Evolutionary conservation across 1,140 invertebrate genomes (phyloP), one percentile per base, ranked within the genome.

Genomic region (Lordiphosa mommai): DNA sequence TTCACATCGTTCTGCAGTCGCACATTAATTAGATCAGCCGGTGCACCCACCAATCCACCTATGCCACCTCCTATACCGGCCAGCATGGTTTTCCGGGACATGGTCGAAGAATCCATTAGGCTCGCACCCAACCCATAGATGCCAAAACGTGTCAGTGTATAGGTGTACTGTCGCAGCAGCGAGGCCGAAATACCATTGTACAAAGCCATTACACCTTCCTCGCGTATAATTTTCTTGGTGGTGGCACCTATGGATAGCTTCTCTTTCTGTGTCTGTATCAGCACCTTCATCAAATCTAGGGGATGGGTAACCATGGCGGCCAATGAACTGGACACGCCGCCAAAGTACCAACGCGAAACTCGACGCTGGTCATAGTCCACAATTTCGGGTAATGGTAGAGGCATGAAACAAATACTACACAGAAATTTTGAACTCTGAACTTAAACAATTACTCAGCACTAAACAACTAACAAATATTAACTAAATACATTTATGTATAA

Each of bases 301-400:
- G 98, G 98, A 93, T 99, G 98, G 3, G 98, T 99, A 66, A 94
- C 93, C 89, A 96, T 96, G 8, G 97, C 97, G n/a, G 98, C 98
- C 68, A 94, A 94, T 36, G 97, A 71, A 4, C 71, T 76, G 12
- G 77, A 61, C 12, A 82, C 95, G 6, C 98, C 98, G 17, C 97
- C 97, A 88, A 99, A 99, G 89, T 98, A 99, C 97, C 97, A 99
- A 80, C 92, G 72, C 0, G 66, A 27, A 12, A 68, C 14, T 2
- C 71, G 67, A 1, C 30, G 20, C 10, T 76, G 20, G 20, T 68
- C 49, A 12, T 70, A 70, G 17, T 44, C 20, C 46, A 55, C 29
- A 6, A 58, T 13, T 8, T 3, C 8, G n/a, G 12, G 12, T 13
- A 44, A 12, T 3, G 14, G 10, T 17, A 48, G 16, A 7, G 46